phyloP scores from a whole-genome alignment of 23 tunicate genomes.

The Ciona savignyi region DNA sequence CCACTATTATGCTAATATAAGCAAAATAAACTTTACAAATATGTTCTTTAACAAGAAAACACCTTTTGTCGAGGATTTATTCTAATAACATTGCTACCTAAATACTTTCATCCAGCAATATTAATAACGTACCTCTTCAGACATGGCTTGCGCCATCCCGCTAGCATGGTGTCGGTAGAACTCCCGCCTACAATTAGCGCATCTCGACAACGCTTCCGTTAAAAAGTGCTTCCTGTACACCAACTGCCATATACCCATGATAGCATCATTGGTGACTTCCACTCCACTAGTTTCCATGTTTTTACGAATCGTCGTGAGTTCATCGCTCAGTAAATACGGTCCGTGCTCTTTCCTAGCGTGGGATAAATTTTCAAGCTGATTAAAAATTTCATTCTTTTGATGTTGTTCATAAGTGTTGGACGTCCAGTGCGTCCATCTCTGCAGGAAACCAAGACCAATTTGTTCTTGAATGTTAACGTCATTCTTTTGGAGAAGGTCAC shows the following conservation, averaged over 20 bases:
- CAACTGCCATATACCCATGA: constrained; percentile 34
- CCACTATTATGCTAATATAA: no score
- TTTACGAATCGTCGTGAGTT: constrained; percentile 79
- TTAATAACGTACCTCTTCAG: no score
- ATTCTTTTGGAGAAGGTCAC: constrained; percentile 38
- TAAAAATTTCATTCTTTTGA: constrained; percentile 48
- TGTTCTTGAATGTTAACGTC: constrained; percentile 56
- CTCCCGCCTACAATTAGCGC: constrained; percentile 38
- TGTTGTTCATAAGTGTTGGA: constrained; percentile 35
- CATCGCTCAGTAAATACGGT: constrained; percentile 65
- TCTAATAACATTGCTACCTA: no score
- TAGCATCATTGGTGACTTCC: constrained; percentile 29
- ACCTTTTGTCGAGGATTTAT: no score
- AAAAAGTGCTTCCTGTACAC: constrained; percentile 45
- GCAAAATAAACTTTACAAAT: no score
- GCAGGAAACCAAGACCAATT: constrained; percentile 69
- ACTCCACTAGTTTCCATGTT: constrained; percentile 71
- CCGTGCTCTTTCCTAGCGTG: constrained; percentile 47
- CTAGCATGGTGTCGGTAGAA: constrained; percentile 60
- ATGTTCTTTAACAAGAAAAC: no score
- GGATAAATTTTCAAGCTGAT: constrained; percentile 56
- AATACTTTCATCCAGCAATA: no score
- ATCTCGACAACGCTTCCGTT: constrained; percentile 22
- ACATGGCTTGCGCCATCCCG: constrained; percentile 30
- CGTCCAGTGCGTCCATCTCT: constrained; percentile 84